Evolutionary conservation across 2,888 invertebrate genomes (phyloP).

Genomic region (Apocheima hispidaria): DNA sequence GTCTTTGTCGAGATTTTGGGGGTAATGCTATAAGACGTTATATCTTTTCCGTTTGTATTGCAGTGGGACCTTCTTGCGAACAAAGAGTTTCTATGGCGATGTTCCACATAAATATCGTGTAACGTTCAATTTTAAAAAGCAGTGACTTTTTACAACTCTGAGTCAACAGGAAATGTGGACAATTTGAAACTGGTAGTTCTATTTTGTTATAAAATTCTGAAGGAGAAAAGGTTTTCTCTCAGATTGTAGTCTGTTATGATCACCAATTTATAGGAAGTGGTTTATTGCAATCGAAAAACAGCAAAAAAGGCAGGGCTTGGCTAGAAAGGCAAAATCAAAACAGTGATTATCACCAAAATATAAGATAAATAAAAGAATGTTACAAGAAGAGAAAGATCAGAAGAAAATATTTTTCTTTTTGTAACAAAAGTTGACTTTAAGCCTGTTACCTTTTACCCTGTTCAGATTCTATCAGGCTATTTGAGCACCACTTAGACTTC

Average conservation of each 20-base stretch:
- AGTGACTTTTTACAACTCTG: conserved; percentile 13
- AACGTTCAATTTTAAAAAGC: conserved; percentile 23
- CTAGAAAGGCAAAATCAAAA: too few species aligned
- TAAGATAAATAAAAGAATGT: too few species aligned
- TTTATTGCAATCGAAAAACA: too few species aligned
- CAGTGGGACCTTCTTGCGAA: conserved; percentile 11
- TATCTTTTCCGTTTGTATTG: conserved; percentile 29
- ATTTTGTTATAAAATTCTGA: not conserved
- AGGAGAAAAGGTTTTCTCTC: not conserved
- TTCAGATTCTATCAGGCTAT: too few species aligned
- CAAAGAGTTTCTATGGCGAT: conserved; percentile 23
- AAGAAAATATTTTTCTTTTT: too few species aligned
- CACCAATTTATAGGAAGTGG: too few species aligned
- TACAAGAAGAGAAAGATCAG: too few species aligned
- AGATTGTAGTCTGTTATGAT: not conserved
- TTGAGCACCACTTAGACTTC: too few species aligned
- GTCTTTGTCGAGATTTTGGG: conserved; percentile 28
- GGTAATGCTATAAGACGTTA: conserved; percentile 25
- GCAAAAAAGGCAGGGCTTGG: too few species aligned
- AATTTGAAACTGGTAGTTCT: not conserved
- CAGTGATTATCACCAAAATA: too few species aligned
- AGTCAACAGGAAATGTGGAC: not conserved
- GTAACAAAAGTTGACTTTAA: too few species aligned
- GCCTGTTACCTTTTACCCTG: too few species aligned
- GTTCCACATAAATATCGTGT: conserved; percentile 18